Conservation (phyloP, 2,113 vertebrate species). For the Rhagologus leucostigma region DNA sequence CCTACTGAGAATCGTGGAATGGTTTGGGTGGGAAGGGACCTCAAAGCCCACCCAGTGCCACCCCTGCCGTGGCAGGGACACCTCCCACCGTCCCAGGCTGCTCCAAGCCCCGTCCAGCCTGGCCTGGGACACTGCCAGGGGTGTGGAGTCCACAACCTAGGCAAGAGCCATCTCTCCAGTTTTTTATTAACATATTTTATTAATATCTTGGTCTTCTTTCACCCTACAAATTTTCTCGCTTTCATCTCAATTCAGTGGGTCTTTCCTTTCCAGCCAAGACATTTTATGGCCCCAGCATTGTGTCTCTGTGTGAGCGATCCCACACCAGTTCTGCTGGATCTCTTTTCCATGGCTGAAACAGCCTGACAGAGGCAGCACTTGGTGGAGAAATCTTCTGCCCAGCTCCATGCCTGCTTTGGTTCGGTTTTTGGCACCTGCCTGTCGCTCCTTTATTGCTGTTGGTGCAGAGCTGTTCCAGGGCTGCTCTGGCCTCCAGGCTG, state of each 20-base stretch:
- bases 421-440: background rate
- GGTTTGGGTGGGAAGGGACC: background rate
- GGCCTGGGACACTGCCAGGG: rapidly evolving
- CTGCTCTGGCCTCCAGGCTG: background rate
- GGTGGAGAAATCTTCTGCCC: background rate
- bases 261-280: background rate
- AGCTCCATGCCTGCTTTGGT: background rate
- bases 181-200: background rate
- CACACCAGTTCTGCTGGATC: background rate
- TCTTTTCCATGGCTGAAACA: background rate
- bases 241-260: background rate
- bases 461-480: background rate
- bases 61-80: background rate
- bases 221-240: background rate
- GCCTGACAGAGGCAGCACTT: background rate
- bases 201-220: background rate
- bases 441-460: background rate
- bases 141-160: background rate
- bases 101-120: rapidly evolving
- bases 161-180: background rate
- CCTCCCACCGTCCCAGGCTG: background rate
- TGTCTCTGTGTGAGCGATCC: background rate
- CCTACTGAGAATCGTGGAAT: background rate
- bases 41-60: rapidly evolving
- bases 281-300: background rate